Base-by-base conservation (phyloP, 2,113 vertebrate species). In the Morone chrysops region DNA sequence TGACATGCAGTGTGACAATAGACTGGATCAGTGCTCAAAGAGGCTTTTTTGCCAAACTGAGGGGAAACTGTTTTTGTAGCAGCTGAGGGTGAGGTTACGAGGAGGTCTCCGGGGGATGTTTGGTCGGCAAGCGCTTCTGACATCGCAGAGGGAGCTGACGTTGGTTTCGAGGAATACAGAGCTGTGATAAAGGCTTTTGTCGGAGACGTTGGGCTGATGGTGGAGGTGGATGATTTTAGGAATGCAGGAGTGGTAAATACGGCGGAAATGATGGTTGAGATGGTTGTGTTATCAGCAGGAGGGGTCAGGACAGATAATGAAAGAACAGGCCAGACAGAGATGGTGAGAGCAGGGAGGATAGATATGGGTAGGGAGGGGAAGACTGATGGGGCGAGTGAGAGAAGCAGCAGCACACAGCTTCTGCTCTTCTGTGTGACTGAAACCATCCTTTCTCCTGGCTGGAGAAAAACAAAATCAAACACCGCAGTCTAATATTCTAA, bases 371-470 rank as follows among this genome's bases (percentile, higher is more conserved):
- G 51, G 48, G 77, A 25, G 8, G 66, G 10, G 7, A 85, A 38
- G 31, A 81, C 1, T 14, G 78, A 80, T 1, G 22, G 51, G 6
- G 43, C 31, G 53, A 83, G 0, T 2, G 68, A 75, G 51, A 82
- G 70, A 65, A 86, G 82, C 67, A 89, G 60, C 70, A 87, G 62
- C 41, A 70, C n/a, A 76, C 74, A 78, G 77, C 60, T 48, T 80
- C 75, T 78, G 50, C 63, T 90, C 77, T 57, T 89, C 77, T 62
- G 67, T 25, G 68, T 54, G 48, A 82, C 56, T 20, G 70, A 75
- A 88, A 86, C 76, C 92, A 93, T 92, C 18, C 73, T 92, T 84
- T 77, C 65, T 48, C 53, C 83, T 81, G 68, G 17, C 74, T 81
- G 78, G 68, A 40, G 25, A 62, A 38, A 73, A 81, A 40, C 11